These are phyloP conservation scores for Apostichopus japonicus DNA, from an alignment of 35 echinoderm and acorn worm species.

Conservation along the genomic window DNA sequence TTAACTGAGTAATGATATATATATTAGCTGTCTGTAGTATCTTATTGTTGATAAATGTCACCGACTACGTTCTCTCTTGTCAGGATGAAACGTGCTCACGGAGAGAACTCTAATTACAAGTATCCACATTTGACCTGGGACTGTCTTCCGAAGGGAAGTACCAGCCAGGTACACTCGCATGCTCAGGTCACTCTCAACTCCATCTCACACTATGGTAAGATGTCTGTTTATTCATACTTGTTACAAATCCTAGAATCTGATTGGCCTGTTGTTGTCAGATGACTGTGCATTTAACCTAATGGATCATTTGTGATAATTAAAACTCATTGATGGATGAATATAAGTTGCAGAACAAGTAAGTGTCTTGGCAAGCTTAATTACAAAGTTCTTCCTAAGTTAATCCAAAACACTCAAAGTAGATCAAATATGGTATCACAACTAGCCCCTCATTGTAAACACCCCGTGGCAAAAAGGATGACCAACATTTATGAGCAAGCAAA, in stretches of 20 bases:
- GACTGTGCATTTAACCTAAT: too few species aligned
- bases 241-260: too few species aligned
- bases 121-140: conserved; percentile 40
- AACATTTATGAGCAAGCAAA: too few species aligned
- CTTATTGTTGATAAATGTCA: neutral
- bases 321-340: too few species aligned
- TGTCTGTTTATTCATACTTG: neutral
- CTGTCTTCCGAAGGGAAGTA: conserved; percentile 44
- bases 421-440: too few species aligned
- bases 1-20: too few species aligned
- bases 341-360: neutral
- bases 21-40: too few species aligned
- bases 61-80: neutral
- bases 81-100: conserved; percentile 15
- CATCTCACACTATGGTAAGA: conserved; percentile 22
- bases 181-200: conserved; percentile 23
- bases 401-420: too few species aligned
- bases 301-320: too few species aligned
- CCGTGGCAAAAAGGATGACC: too few species aligned
- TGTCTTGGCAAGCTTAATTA: neutral
- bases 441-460: too few species aligned
- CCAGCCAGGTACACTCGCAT: conserved; percentile 32
- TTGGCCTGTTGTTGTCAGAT: too few species aligned
- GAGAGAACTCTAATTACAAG: conserved; percentile 3
- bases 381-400: neutral